Evolutionary conservation across 2,888 invertebrate species (phyloP), one percentile per base, ranked within the genome.

Genomic region (Oscheius sp.): DNA sequence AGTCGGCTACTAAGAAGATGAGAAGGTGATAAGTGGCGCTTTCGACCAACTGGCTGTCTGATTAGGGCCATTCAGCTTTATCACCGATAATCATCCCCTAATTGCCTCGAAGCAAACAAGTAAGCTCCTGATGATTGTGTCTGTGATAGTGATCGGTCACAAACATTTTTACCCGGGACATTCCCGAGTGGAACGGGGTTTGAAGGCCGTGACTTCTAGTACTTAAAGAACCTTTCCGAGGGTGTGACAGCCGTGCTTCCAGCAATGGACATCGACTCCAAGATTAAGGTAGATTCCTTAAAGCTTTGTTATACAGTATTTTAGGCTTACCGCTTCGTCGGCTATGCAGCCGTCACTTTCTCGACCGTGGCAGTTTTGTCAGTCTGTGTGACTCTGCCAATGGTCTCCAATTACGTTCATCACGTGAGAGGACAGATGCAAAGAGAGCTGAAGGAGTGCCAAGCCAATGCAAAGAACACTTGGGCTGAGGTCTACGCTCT

Each of bases 331-430:
- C 84, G 85, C 73, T 86, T 87, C 76, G 86, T 87, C 71, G 86
- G 86, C 74, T 87, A 87, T 72, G 85, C 86, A 68, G 85, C 87
- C 33, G 80, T 86, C 55, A 84, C 85, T 42, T 87, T 87, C 80
- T 84, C 81, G 66, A 80, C 80, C 32, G 79, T 84, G 13, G 83
- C 83, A 9, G 81, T 84, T 59, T 74, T 84, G 32, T 80, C 80
- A 21, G 82, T 84, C 42, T 83, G 83, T 73, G 75, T 84, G 50
- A 84, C 83, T 48, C 78, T 85, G 29, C 85, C 85, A 48, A 80
- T 84, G 82, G 80, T 84, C 42, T 82, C 83, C 82, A 83, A 83
- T 79, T 84, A 83, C 75, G 80, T 85, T 33, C 79, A 80, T 59
- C 80, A 82, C 72, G 80, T 80, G 32, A 78, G 81, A 59, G 68